These are phyloP conservation scores for Bombus sylvicola DNA, from an alignment of 1,140 invertebrate species.

Conservation along the genomic window DNA sequence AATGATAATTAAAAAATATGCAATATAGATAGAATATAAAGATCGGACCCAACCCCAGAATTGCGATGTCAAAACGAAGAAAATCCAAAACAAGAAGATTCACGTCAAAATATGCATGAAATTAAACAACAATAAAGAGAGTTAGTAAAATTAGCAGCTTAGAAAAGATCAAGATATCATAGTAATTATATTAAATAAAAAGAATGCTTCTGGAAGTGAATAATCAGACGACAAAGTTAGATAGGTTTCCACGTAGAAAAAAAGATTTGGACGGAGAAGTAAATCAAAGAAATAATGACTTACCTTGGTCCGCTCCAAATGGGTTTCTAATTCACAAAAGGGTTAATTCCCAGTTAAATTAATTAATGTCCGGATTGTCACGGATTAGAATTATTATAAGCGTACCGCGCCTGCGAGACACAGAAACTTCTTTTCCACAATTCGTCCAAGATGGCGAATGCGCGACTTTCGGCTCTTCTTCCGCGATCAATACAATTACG, in stretches of 20 bases:
- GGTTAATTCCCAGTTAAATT: constrained; percentile 83
- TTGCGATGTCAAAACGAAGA: constrained; percentile 60
- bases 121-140: too few species aligned
- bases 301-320: constrained; percentile 88
- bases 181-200: neutral
- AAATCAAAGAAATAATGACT: constrained; percentile 75
- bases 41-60: constrained; percentile 43
- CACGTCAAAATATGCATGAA: constrained; percentile 2
- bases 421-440: constrained; percentile 81
- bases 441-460: constrained; percentile 84
- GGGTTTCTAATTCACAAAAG: constrained; percentile 86
- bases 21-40: neutral
- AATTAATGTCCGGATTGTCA: constrained; percentile 83
- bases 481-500: constrained; percentile 86
- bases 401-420: constrained; percentile 77
- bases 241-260: constrained; percentile 62
- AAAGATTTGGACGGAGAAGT: constrained; percentile 24
- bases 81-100: constrained; percentile 68
- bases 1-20: too few species aligned
- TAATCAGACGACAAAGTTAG: constrained; percentile 44
- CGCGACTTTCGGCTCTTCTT: constrained; percentile 79
- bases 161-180: neutral
- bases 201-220: neutral
- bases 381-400: constrained; percentile 80
- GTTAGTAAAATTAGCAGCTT: neutral